Evolutionary conservation across 2,797 vertebrate genomes (phyloP).

Genomic region (Apogon hyalosoma): DNA sequence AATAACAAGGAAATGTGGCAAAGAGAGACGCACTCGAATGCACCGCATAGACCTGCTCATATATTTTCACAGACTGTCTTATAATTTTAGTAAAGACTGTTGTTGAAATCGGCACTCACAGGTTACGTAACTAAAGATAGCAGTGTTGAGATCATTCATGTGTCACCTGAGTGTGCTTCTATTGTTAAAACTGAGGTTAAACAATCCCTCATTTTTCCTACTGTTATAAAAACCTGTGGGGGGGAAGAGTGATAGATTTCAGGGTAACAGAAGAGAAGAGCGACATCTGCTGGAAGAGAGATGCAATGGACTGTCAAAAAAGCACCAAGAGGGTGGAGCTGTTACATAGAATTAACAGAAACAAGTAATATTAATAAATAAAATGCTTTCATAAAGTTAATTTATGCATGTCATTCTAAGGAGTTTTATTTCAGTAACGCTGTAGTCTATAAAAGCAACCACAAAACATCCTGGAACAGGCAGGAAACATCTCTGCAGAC

Average conservation of each 20-base stretch:
- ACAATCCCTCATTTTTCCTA: neutral
- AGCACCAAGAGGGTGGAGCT: neutral
- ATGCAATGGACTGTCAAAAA: neutral
- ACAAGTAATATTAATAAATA: neutral
- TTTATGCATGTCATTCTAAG: neutral
- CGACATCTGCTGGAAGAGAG: constrained; percentile 42
- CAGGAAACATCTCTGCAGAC: too few species aligned
- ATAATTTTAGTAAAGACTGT: neutral
- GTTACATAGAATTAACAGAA: neutral
- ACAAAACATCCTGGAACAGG: too few species aligned
- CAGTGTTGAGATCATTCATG: neutral
- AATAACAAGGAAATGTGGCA: constrained; percentile 2
- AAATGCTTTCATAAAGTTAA: neutral
- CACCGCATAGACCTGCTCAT: neutral
- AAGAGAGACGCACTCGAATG: constrained; percentile 1
- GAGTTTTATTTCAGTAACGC: too few species aligned
- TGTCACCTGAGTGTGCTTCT: too few species aligned
- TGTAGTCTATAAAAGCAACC: too few species aligned
- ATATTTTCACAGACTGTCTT: neutral
- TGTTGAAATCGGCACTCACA: too few species aligned
- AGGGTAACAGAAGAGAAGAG: constrained; percentile 10
- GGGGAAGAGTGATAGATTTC: neutral
- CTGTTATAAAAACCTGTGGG: neutral
- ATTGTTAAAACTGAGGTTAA: constrained; percentile 17
- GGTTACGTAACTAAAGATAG: neutral